Evolutionary conservation across 2,888 invertebrate genomes (phyloP), one percentile per base, ranked within the genome.

Genomic region (Tachina grossa): DNA sequence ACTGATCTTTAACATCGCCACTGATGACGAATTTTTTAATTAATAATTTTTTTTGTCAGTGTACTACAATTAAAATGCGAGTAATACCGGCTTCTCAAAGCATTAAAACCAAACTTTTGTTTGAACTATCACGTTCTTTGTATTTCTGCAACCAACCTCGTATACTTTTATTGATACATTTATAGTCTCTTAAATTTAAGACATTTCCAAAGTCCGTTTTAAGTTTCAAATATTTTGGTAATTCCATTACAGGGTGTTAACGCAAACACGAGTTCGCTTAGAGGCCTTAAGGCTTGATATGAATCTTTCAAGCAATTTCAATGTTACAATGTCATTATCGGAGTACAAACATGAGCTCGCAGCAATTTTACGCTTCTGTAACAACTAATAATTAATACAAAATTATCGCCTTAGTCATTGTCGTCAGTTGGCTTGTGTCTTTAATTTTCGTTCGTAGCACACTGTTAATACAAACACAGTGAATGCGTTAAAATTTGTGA

Each of bases 381-480:
- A 71, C 45, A 61, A 0, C 13, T 11, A 31, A 11, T 22, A 68
- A 31, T 51, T 49, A 11, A 10, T 41, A 69, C 68, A 61, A 59
- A 11, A 49, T 63, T 43, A 14, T 43, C 8, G 1, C 9, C 1
- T 8, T 2, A n/a, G 16, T 47, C 13, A 55, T 49, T 49, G 22
- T 39, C 45, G 55, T 9, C 14, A 2, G 31, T 57, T 59, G 9
- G n/a, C 39, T 59, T 8, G 59, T 61, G 61, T 13, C 43, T 43
- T n/a, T 4, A 16, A 10, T 61, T 16, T 61, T 41, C 16, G 39
- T 59, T n/a, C 4, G 14, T 41, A 39, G 13, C 39, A 39, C 61
- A 14, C 45, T 57, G 39, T 69, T 39, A 65, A 71, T 14, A n/a
- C 61, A 69, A 63, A 66, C 39, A 66, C 47, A 47, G 19, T 31